Evolutionary conservation across 2,797 vertebrate species (phyloP).

Genomic region (Pelochelys cantorii): DNA sequence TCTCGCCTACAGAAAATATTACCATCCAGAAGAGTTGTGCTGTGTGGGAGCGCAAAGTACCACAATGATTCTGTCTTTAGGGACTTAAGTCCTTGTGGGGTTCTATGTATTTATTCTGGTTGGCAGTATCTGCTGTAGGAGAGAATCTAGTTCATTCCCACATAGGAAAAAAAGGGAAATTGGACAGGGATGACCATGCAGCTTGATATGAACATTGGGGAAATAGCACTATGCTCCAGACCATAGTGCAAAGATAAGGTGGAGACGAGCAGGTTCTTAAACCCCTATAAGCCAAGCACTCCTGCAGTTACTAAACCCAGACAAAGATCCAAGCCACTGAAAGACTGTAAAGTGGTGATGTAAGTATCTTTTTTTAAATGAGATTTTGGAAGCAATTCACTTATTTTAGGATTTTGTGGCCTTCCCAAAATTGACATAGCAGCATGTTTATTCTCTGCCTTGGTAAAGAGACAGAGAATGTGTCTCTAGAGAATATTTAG

Average conservation of each 20-base stretch:
- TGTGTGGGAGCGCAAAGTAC: neutral
- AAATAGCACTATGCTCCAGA: neutral
- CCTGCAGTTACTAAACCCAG: neutral
- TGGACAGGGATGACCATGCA: neutral
- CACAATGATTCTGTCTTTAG: neutral
- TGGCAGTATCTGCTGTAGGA: neutral
- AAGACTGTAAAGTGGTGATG: neutral
- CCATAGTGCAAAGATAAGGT: neutral
- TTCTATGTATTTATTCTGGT: neutral
- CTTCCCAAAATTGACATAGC: neutral
- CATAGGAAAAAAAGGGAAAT: neutral
- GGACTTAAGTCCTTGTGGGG: neutral
- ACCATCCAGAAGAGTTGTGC: neutral
- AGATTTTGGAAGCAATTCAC: neutral
- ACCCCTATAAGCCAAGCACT: neutral
- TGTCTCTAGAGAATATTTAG: neutral
- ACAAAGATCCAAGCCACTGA: neutral
- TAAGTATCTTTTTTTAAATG: neutral
- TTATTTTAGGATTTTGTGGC: neutral
- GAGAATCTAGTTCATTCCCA: neutral
- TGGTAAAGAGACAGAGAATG: neutral
- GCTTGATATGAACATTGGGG: neutral
- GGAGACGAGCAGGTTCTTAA: neutral
- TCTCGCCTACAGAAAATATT: neutral
- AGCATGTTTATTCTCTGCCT: neutral